phyloP scores from a whole-genome alignment of 1,140 invertebrate genomes.

The Physella acuta region DNA sequence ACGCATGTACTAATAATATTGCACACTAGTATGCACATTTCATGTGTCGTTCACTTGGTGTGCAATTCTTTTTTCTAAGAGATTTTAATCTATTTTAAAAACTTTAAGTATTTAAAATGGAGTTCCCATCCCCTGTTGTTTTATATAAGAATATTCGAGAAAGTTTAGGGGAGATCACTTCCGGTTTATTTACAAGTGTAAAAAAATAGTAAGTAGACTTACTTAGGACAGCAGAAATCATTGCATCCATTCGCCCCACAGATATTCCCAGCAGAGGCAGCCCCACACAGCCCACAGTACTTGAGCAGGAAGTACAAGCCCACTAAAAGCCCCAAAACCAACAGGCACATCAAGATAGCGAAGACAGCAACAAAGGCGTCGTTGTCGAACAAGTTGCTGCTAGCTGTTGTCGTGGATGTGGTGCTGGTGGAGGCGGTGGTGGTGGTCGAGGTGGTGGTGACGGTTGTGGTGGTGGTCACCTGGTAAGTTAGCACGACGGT shows the following conservation, averaged over 20 bases:
- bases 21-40: too few species aligned
- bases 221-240: neutral
- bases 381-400: constrained; percentile 27
- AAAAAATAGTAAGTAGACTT: too few species aligned
- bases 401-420: constrained; percentile 14
- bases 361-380: constrained; percentile 23
- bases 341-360: constrained; percentile 25
- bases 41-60: too few species aligned
- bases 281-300: neutral
- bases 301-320: constrained; percentile 5
- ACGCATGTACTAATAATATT: too few species aligned
- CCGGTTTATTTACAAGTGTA: too few species aligned
- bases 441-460: constrained; percentile 29
- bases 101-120: neutral
- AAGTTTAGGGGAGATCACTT: too few species aligned
- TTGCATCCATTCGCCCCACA: neutral
- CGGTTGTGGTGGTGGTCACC: constrained; percentile 30
- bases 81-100: neutral
- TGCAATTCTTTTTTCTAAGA: too few species aligned
- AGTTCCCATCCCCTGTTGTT: neutral
- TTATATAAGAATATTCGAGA: neutral
- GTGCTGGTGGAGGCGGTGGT: constrained; percentile 25
- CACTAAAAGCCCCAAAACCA: constrained; percentile 7
- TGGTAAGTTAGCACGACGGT: constrained; percentile 27
- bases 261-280: neutral